Base-by-base conservation (phyloP, 2,797 vertebrate species). In the Sitta carolinensis region DNA sequence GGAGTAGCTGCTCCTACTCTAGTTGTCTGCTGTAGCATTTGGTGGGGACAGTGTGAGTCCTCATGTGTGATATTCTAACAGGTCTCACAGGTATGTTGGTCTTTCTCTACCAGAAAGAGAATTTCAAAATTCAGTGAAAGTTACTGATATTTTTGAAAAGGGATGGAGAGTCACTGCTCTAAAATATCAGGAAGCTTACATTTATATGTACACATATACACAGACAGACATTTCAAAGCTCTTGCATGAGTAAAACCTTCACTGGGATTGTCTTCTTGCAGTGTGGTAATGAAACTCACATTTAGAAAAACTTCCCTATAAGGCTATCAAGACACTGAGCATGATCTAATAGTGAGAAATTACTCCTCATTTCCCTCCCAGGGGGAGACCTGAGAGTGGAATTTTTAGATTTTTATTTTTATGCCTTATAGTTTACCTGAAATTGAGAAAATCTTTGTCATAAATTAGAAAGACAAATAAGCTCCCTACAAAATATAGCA, bases 391-490 rank as follows among this genome's bases (percentile, higher is more conserved):
- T 74, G 57, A 22, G 3, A 84, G 29, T 19, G 27, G 14, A 16
- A 48, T 52, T 26, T 85, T 72, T 62, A 63, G 38, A 30, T 58
- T 88, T 74, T 75, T 75, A 25, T 78, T 94, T 93, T 84, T 69
- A 91, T 43, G 15, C 7, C 13, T 90, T 88, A 30, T 38, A 29
- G 19, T 84, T 79, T 67, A n/a, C 51, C 40, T 79, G 61, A 86
- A 93, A 78, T n/a, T 74, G 55, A 62, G 25, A 73, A 51, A 61
- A 85, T 45, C 21, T 92, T 84, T 79, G 27, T 84, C 32, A 63
- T 73, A 80, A 80, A 72, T 74, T 78, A 62, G 78, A 51, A 85
- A 83, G 72, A 67, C 23, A 87, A 92, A 82, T 79, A 89, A 87
- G 22, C 13, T 78, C 47, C 64, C 43, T 69, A 66, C 32, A 86